phyloP scores from a whole-genome alignment of 2,797 vertebrate genomes.

The Ptychobarbus kaznakovi region DNA sequence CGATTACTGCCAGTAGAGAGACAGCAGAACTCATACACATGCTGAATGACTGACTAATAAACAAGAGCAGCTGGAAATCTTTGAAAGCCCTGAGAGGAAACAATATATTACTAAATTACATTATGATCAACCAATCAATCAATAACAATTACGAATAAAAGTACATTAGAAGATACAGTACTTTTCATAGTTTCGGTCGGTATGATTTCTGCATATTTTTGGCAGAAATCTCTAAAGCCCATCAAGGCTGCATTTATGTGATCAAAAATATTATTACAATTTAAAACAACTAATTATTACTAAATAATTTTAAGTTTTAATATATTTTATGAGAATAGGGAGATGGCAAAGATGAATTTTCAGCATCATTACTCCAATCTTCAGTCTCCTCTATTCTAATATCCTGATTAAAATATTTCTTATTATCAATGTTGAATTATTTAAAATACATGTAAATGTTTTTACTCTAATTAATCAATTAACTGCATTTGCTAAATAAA shows the following conservation, averaged over 20 bases:
- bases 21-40: slow-evolving; percentile 16
- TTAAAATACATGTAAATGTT: too few relatives aligned
- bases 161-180: background rate
- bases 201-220: background rate
- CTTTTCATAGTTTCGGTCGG: background rate
- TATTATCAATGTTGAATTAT: too few relatives aligned
- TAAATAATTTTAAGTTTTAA: background rate
- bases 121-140: background rate
- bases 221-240: background rate
- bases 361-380: too few relatives aligned
- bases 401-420: too few relatives aligned
- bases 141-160: background rate
- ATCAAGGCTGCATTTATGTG: background rate
- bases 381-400: too few relatives aligned
- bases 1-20: slow-evolving; percentile 84
- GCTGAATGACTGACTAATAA: background rate
- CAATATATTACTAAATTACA: background rate
- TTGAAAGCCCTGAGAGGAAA: background rate
- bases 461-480: too few relatives aligned
- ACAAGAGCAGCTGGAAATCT: background rate
- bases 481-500: too few relatives aligned
- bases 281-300: background rate
- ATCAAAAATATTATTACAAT: background rate
- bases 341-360: too few relatives aligned
- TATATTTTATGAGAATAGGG: background rate